Evolutionary conservation across 2,797 vertebrate species (phyloP), one percentile per base, ranked within the genome.

Genomic region (Cottoperca gobio): DNA sequence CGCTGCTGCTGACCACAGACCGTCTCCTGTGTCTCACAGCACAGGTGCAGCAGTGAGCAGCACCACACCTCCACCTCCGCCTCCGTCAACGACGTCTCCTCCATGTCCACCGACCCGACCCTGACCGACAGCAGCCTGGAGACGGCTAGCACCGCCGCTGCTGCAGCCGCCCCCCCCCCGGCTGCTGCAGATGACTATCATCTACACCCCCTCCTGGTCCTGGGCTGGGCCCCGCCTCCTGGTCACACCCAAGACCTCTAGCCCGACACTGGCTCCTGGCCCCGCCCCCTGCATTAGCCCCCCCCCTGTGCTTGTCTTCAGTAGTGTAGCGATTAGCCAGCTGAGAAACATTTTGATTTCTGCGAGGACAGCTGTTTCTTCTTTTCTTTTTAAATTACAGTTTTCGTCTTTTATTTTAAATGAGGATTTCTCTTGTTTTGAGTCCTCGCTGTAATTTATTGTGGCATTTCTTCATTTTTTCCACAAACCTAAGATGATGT

Each of bases 11-110:
- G 93, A 97, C 91, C 91, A 89, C 93, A 84, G 91, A 70, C 48
- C 31, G 55, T 17, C 42, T 60, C 54, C 87, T 95, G 88, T 95
- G 95, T 94, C 95, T 95, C 95, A 97, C 95, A 99, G 98, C 97
- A 96, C 98, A 99, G 97, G 97, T 99, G 97, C 97, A 98, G 90
- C 97, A 98, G 89, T 99, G 96, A 97, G 92, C 91, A 88, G 73
- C 84, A 79, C 80, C 86, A 28, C 74, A 76, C 84, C 48, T 78
- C 95, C 68, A 78, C 96, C 85, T 95, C 94, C 0, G 89, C 96
- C 57, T 96, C 96, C 71, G 90, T 91, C 93, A 95, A 94, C 2
- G 95, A 97, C 67, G 92, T 92, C 73, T 96, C 96, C 92, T 96
- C 96, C 85, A 94, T 95, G 95, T 96, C 97, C 86, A 95, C 96